Evolutionary conservation across 2,888 invertebrate genomes (phyloP), one percentile per base, ranked within the genome.

Genomic region (Idaea biselata): DNA sequence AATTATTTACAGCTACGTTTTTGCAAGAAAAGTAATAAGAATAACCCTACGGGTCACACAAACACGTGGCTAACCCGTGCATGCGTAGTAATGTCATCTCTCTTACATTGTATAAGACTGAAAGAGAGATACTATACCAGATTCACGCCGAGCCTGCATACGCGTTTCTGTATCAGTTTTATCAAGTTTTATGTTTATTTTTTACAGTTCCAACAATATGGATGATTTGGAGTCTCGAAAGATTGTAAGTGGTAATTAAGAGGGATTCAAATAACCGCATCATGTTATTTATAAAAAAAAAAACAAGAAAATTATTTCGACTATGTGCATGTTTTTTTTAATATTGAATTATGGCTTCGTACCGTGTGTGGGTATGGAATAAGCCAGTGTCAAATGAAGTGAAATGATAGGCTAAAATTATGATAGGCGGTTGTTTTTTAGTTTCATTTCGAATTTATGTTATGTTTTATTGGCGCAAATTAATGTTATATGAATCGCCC

Each of bases 211-310:
- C 11, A 91, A 87, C 79, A 93, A 86, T 74, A 93, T 93, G 87
- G 93, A 93, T 67, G 93, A 93, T 72, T 69, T 93, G 70, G 93
- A 93, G 76, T 89, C 83, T 69, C 93, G 93, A 67, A 93, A 93
- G 81, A 90, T 93, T 68, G 93, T 89, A 65, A 92, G 91, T 69
- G 93, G 93, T 72, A 93, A 93, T 88, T 93, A 91, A 44, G 11
- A 44, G 14, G 44, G 44, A 44, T 44, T 44, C 44, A 44, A 14
- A 44, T 11, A 44, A 44, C 44, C 44, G 44, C 44, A 44, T 44
- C 44, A 44, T 14, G 11, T 44, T 44, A 44, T 44, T 44, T n/a
- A n/a, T n/a, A n/a, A n/a, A 25, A 25, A 25, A 25, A 25, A 25
- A 44, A 8, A 11, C 1, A 33, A 33, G 33, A 33, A 33, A 33